Evolutionary conservation across 2,797 vertebrate genomes (phyloP), one percentile per base, ranked within the genome.

Genomic region (Chloroceryle amazona): DNA sequence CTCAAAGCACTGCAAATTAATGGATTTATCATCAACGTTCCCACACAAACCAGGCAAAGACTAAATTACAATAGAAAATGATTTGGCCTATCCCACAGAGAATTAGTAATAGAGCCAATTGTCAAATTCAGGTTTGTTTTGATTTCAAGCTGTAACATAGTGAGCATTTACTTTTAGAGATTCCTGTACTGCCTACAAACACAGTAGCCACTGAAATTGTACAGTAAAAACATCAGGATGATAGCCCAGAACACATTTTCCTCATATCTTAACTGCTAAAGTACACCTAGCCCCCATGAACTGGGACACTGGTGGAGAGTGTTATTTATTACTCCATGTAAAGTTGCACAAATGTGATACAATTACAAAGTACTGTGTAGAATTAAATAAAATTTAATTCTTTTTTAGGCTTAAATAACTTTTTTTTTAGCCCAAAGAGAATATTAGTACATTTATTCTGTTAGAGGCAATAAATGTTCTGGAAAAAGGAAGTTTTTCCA

Each of bases 291-390:
- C 14, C 4, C 4, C 25, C 66, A 35, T 13, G 58, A 93, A 84
- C 74, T 47, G 58, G 16, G 78, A 88, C 71, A 86, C 42, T 39
- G 91, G 52, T 47, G 66, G 81, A 76, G 68, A 96, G 19, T 2
- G 7, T 78, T 63, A 78, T 76, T 94, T 80, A 57, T 58, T 87
- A 68, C 96, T 96, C 79, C 65, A 88, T 55, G 54, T 68, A 57
- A 91, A 94, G 65, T 3, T 74, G 49, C 26, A 67, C 37, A 61
- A 60, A 26, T 10, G 4, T 68, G 84, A 90, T 21, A 83, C 6
- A 66, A 71, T 73, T 76, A 83, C 9, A 51, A 87, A 91, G 31
- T 60, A 88, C 89, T 80, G 15, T 4, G 7, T 14, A 20, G 39
- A 88, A 93, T 92, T 84, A 57, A 81, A 81, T 31, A 42, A 74